Evolutionary conservation across 2,797 vertebrate species (phyloP).

Genomic region (Nannoperca obscura): DNA sequence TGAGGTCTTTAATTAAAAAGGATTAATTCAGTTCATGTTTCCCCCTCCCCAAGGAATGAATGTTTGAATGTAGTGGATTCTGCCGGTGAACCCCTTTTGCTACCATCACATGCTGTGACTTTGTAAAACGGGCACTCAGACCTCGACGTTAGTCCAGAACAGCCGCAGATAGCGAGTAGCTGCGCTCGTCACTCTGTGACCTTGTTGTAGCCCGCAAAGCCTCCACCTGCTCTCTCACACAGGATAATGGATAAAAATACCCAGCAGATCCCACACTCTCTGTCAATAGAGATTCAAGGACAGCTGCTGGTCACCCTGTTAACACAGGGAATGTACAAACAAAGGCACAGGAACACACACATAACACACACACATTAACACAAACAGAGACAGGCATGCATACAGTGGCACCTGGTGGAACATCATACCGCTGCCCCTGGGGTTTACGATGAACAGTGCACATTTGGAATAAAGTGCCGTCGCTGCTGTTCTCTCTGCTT

Average conservation of each 20-base stretch:
- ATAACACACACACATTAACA: constrained; percentile 16
- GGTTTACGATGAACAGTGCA: constrained; percentile 64
- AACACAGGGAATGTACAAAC: constrained; percentile 74
- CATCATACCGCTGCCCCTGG: constrained; percentile 54
- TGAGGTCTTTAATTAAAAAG: not conserved
- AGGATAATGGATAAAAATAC: constrained; percentile 85
- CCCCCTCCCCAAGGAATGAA: not conserved
- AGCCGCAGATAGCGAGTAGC: constrained; percentile 49
- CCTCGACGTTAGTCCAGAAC: constrained; percentile 33
- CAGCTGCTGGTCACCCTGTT: constrained; percentile 76
- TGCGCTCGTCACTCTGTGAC: constrained; percentile 66
- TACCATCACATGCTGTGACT: constrained; percentile 23
- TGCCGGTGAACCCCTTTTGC: constrained; percentile 8
- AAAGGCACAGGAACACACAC: constrained; percentile 62
- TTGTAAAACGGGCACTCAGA: constrained; percentile 33
- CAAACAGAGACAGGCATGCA: constrained; percentile 43
- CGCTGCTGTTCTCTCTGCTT: constrained; percentile 74
- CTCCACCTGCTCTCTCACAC: constrained; percentile 84
- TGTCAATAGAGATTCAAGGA: constrained; percentile 85
- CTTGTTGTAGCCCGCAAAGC: constrained; percentile 80
- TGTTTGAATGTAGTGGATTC: constrained; percentile 4
- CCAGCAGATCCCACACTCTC: constrained; percentile 78
- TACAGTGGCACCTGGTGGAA: constrained; percentile 44
- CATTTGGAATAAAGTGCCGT: constrained; percentile 71
- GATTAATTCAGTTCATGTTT: not conserved